These are phyloP conservation scores for Neoniphon sammara DNA, from an alignment of 2,797 vertebrate species.

Conservation along the genomic window DNA sequence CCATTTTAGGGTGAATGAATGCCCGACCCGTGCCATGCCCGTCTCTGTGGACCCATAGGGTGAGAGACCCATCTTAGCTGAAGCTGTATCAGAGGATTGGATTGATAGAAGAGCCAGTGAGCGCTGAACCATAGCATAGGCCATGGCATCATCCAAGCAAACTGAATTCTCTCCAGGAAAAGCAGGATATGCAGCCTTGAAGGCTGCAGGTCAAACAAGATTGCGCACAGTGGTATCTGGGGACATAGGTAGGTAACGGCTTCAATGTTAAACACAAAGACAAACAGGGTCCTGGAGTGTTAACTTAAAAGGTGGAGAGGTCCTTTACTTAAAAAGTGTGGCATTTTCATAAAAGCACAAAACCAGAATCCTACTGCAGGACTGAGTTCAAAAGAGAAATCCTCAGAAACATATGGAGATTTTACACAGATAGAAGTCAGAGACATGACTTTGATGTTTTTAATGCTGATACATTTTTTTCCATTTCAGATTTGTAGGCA, in stretches of 20 bases:
- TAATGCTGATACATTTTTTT: not conserved
- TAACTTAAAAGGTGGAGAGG: not conserved
- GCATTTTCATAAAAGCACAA: too few species aligned
- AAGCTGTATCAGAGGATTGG: constrained; percentile 64
- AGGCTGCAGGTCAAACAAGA: constrained; percentile 61
- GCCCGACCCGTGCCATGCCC: constrained; percentile 52
- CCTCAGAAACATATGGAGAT: not conserved
- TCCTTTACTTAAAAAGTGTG: too few species aligned
- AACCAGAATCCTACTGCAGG: not conserved
- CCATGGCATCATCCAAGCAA: constrained; percentile 70
- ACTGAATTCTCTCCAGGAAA: constrained; percentile 67
- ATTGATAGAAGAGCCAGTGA: constrained; percentile 67
- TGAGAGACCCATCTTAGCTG: constrained; percentile 62
- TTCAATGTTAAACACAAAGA: constrained; percentile 17
- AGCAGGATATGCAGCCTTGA: constrained; percentile 51
- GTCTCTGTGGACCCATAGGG: constrained; percentile 66
- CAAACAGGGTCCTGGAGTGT: constrained; percentile 6
- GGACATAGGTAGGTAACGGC: constrained; percentile 26
- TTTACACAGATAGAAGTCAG: constrained; percentile 3
- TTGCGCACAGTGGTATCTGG: not conserved
- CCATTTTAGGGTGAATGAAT: constrained; percentile 70
- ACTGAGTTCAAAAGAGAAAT: not conserved
- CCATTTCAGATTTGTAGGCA: not conserved
- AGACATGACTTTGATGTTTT: constrained; percentile 15
- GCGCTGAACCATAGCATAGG: constrained; percentile 74